Evolutionary conservation across 2,888 invertebrate genomes (phyloP).

Genomic region (Gortyna flavago): DNA sequence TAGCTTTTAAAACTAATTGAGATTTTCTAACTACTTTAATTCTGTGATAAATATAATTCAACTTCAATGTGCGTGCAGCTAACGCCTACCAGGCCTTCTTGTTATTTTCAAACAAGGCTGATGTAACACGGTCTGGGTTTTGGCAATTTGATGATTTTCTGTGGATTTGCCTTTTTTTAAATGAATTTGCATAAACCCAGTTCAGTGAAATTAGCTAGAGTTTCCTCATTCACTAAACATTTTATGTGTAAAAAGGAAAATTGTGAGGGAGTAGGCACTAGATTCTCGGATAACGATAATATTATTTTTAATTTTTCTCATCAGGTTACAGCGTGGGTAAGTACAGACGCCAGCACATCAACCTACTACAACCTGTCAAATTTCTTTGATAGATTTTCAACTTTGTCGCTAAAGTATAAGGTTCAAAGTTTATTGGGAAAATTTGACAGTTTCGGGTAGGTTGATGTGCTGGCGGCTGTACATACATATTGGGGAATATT

Average conservation of each 20-base stretch:
- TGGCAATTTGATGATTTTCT: neutral
- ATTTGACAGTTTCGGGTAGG: too few relatives aligned
- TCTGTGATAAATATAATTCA: neutral
- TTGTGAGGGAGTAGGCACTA: neutral
- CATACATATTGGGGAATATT: too few relatives aligned
- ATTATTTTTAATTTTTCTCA: too few relatives aligned
- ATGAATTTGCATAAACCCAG: neutral
- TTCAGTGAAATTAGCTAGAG: neutral
- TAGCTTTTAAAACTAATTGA: constrained; percentile 1
- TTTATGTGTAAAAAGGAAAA: neutral
- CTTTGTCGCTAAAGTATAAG: too few relatives aligned
- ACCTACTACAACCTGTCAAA: too few relatives aligned
- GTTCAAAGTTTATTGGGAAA: too few relatives aligned
- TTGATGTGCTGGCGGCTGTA: too few relatives aligned
- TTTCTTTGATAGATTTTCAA: too few relatives aligned
- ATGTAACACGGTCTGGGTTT: constrained; percentile 1
- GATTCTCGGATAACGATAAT: too few relatives aligned
- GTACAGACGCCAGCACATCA: too few relatives aligned
- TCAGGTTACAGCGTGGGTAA: too few relatives aligned
- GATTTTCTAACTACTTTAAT: neutral
- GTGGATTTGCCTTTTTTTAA: neutral
- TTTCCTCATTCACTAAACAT: neutral
- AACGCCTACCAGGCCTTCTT: neutral
- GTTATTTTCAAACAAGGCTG: constrained; percentile 3
- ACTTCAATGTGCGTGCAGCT: constrained; percentile 10